These are phyloP conservation scores for Propithecus perrieri DNA, from an alignment of 2,797 vertebrate genomes.

Conservation along the genomic window DNA sequence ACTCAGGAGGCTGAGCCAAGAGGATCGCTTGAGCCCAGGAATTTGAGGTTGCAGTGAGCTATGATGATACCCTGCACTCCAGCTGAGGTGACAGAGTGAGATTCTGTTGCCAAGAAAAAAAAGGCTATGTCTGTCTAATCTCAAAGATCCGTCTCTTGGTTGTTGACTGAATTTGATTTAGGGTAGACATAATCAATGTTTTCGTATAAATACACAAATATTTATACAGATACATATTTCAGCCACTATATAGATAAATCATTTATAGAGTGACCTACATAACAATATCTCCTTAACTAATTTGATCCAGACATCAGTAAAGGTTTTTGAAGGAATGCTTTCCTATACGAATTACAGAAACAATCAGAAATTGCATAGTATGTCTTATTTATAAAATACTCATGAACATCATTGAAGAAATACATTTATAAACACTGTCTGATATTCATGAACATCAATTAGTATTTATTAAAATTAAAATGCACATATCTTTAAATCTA, in stretches of 20 bases:
- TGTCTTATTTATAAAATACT: slow-evolving; percentile 15
- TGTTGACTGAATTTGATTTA: not conserved
- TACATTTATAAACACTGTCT: not conserved
- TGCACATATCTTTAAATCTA: not conserved
- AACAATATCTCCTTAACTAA: not conserved
- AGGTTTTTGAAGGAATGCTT: not conserved
- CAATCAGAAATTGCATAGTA: not conserved
- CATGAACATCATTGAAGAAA: not conserved
- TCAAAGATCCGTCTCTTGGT: not conserved
- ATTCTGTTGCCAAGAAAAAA: not conserved
- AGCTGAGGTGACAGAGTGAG: not conserved
- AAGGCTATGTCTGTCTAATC: not conserved
- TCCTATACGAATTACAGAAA: not conserved
- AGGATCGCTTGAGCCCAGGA: not conserved
- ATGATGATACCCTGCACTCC: not conserved
- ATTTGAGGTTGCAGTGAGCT: not conserved
- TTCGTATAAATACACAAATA: not conserved
- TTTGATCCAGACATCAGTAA: not conserved
- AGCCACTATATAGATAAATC: not conserved
- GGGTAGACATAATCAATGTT: not conserved
- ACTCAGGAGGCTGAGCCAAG: not conserved
- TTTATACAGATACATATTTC: not conserved
- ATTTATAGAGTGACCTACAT: not conserved
- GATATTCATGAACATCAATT: not conserved
- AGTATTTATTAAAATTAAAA: not conserved